Conservation (phyloP, 2,113 vertebrate species). For the Pomatostomus ruficeps region DNA sequence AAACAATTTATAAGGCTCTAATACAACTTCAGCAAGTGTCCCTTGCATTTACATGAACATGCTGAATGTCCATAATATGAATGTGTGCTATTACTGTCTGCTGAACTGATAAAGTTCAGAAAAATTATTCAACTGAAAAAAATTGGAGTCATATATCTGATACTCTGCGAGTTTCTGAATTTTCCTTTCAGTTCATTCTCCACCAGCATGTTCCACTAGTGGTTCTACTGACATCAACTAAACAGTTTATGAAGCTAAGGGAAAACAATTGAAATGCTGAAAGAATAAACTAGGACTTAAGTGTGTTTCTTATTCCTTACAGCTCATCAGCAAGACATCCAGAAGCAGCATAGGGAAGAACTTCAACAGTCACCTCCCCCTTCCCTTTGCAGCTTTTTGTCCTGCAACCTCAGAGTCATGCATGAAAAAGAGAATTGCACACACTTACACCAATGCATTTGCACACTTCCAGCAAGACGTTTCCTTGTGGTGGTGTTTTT, state of each 20-base stretch:
- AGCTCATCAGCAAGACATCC: neutral
- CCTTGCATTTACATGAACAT: neutral
- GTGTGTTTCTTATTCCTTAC: neutral
- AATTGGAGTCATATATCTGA: neutral
- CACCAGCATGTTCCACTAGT: neutral
- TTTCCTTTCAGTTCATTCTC: neutral
- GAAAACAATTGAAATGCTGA: neutral
- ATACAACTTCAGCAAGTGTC: neutral
- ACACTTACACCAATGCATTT: constrained; percentile 86
- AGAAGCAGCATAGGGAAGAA: neutral
- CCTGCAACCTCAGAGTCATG: neutral
- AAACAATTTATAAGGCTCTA: neutral
- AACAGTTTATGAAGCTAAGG: neutral
- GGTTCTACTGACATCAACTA: neutral
- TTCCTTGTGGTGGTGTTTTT: constrained; percentile 87
- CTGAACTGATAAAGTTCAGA: constrained; percentile 13
- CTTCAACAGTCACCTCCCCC: neutral
- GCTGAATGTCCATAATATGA: neutral
- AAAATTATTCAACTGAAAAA: constrained; percentile 5
- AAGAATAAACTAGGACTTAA: neutral
- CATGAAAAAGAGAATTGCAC: neutral
- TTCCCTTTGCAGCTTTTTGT: neutral
- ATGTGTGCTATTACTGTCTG: neutral
- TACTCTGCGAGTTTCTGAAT: neutral
- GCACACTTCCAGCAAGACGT: constrained; percentile 84